Conservation (phyloP, 92 coral and sea anemone genomes). For the Muricea muricata region DNA sequence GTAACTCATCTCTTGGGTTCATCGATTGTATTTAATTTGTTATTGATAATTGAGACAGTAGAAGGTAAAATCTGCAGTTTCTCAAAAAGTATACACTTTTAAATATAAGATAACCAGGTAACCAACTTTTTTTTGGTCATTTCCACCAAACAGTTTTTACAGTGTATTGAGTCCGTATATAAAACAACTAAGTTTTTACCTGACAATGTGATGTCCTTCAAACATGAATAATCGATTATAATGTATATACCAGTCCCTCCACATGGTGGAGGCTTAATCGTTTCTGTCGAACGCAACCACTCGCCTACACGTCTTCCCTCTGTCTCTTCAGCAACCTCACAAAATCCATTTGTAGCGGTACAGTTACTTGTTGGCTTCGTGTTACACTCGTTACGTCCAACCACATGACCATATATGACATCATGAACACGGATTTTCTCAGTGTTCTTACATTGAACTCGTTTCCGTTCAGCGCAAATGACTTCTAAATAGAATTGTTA, state of each 20-base stretch:
- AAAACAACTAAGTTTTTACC: no score
- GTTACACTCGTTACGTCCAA: background rate
- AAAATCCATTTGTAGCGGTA: background rate
- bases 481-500: no score
- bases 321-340: background rate
- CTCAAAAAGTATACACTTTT: no score
- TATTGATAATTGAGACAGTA: no score
- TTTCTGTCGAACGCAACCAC: background rate
- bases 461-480: background rate
- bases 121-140: no score
- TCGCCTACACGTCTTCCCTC: background rate
- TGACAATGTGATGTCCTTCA: background rate
- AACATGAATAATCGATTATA: background rate
- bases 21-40: no score
- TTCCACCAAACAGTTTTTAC: no score
- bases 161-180: no score
- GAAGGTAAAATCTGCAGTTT: no score
- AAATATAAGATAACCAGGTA: no score
- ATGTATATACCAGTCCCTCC: background rate
- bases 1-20: no score
- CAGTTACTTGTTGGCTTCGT: background rate
- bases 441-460: background rate
- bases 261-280: background rate
- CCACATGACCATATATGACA: constrained; percentile 1
- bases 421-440: background rate